phyloP scores from a whole-genome alignment of 1,140 invertebrate species.

The Physella acuta region DNA sequence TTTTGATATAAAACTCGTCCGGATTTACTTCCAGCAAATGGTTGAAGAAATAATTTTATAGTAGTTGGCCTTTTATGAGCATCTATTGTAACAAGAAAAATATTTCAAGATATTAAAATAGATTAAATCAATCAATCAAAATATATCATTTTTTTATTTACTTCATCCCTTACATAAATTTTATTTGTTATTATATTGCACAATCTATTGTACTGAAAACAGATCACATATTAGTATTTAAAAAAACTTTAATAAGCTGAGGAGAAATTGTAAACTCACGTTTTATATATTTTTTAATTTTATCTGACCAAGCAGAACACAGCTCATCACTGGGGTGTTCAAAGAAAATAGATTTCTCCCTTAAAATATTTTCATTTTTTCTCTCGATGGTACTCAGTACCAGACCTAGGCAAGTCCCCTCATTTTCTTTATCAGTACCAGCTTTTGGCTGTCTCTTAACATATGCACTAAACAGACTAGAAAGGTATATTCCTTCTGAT shows the following conservation, averaged over 20 bases:
- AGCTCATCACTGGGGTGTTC: slow-evolving; percentile 25
- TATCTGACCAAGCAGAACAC: slow-evolving; percentile 13
- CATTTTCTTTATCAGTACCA: slow-evolving; percentile 7
- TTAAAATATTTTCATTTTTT: slow-evolving; percentile 22
- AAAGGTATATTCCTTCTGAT: slow-evolving; percentile 7
- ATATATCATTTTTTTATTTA: neutral
- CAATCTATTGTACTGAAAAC: neutral
- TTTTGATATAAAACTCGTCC: slow-evolving; percentile 35
- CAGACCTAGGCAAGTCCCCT: slow-evolving; percentile 7
- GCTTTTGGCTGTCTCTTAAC: slow-evolving; percentile 8
- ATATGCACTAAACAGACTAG: slow-evolving; percentile 15
- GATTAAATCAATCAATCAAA: neutral
- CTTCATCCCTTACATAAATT: neutral
- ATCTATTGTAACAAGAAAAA: neutral
- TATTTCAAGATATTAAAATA: neutral
- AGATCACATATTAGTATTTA: too few relatives aligned
- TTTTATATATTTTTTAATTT: slow-evolving; percentile 23
- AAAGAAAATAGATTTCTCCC: slow-evolving; percentile 13
- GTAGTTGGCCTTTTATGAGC: slow-evolving; percentile 31
- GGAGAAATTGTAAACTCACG: too few relatives aligned
- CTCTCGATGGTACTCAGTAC: slow-evolving; percentile 9
- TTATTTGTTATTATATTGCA: neutral
- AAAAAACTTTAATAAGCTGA: too few relatives aligned
- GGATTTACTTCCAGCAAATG: slow-evolving; percentile 37
- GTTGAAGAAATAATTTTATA: slow-evolving; percentile 45